Evolutionary conservation across 2,113 vertebrate species (phyloP), one percentile per base, ranked within the genome.

Genomic region (Oryzias javanicus): DNA sequence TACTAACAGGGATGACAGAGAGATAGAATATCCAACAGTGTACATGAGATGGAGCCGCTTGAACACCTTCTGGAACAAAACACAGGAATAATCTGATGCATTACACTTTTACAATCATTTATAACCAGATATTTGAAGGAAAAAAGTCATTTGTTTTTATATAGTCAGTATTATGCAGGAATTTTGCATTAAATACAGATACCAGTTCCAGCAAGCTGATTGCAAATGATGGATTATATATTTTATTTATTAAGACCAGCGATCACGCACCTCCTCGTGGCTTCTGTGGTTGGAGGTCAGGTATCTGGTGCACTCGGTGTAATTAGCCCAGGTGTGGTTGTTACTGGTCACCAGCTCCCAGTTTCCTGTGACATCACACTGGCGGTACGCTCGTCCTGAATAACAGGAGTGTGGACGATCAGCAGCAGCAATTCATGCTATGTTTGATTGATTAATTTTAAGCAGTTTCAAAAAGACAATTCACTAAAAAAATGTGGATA

Each of bases 301-400:
- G 85, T 93, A 93, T 22, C 89, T 68, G 15, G 93, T 93, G 24
- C 95, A 97, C 61, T 96, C 95, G 0, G 89, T 92, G 89, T 96
- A 97, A 72, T 97, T 96, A n/a, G 95, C 95, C 95, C 95, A 97
- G 6, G 95, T 96, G 67, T 91, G 94, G 87, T 96, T 97, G 70
- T 89, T 72, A 60, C 89, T 91, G 42, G 87, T 70, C 4, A 92
- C 94, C 84, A 91, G 56, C 56, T 94, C 91, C 95, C 95, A 97
- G 46, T 64, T 91, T 6, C 94, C 94, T 0, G 78, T 71, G 0
- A 72, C 52, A 0, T 92, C 91, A 81, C 95, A 97, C 72, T 87
- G 90, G 58, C 95, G 90, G 77, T 95, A 93, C 42, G 94, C 95
- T 0, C 75, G 89, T 27, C 95, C 95, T 97, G 78, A 20, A 6